Conservation (phyloP, 2,797 vertebrate genomes). For the Nyctibius grandis region DNA sequence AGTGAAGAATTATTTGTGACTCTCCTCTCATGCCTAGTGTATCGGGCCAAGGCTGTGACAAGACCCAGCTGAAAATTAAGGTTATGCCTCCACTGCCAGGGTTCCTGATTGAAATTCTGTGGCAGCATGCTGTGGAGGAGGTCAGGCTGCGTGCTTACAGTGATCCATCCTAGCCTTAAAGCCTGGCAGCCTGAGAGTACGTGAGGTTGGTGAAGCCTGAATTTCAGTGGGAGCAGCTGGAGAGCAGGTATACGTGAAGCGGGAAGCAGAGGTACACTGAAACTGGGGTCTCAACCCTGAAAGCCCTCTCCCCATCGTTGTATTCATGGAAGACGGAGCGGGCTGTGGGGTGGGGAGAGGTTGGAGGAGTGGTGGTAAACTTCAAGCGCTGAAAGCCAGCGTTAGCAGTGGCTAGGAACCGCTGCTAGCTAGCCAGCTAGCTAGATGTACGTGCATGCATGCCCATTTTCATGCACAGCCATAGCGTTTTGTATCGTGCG, state of each 20-base stretch:
- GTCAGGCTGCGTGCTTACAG: neutral
- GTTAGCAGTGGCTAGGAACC: neutral
- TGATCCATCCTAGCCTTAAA: neutral
- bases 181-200: neutral
- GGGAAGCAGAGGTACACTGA: neutral
- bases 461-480: neutral
- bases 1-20: conserved; percentile 24
- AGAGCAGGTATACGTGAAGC: neutral
- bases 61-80: conserved; percentile 25
- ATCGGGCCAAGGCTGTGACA: conserved; percentile 15
- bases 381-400: neutral
- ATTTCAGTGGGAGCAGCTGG: neutral
- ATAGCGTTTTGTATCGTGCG: neutral
- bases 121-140: neutral
- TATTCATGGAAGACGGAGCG: neutral
- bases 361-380: neutral
- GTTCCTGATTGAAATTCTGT: conserved; percentile 36
- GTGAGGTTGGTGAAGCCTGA: conserved; percentile 5
- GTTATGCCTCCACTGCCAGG: neutral
- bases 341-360: neutral
- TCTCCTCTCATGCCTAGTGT: neutral
- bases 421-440: neutral
- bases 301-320: neutral
- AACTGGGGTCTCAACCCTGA: neutral
- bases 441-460: neutral